Evolutionary conservation across 2,797 vertebrate genomes (phyloP).

Genomic region (Ptychadena robeensis): DNA sequence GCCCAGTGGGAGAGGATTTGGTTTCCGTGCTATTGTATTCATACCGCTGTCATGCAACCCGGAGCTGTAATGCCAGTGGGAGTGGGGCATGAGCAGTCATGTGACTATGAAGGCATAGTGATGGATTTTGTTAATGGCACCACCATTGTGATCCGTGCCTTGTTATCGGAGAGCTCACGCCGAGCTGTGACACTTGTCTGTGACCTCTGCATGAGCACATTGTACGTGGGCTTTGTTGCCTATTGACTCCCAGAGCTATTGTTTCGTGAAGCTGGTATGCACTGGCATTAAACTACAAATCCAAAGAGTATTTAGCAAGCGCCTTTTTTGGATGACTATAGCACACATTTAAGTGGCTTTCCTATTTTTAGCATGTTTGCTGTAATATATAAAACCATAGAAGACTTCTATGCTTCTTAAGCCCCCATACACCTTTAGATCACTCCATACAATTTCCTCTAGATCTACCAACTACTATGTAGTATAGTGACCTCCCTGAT

Average conservation of each 20-base stretch:
- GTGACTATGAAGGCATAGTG: not conserved
- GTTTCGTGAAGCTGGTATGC: not conserved
- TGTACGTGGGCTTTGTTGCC: not conserved
- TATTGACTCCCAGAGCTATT: not conserved
- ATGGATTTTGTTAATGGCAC: not conserved
- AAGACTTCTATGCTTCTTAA: no score
- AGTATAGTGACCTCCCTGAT: no score
- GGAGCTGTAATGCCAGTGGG: not conserved
- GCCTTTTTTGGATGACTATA: not conserved
- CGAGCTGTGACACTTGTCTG: not conserved
- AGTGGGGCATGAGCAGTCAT: not conserved
- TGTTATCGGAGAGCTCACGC: not conserved
- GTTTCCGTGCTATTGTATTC: slow-evolving; percentile 43
- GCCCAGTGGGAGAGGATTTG: slow-evolving; percentile 28
- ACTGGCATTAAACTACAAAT: no score
- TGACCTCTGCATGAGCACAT: not conserved
- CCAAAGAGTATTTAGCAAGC: no score
- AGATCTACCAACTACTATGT: no score
- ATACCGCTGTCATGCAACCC: slow-evolving; percentile 12
- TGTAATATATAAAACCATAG: no score
- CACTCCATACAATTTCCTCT: no score
- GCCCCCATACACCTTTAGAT: no score
- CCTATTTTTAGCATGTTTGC: no score
- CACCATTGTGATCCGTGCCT: not conserved
- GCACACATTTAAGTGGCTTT: no score